Evolutionary conservation across 35 echinoderm and acorn worm genomes (phyloP), one percentile per base, ranked within the genome.

Genomic region (Chiridota heheva): DNA sequence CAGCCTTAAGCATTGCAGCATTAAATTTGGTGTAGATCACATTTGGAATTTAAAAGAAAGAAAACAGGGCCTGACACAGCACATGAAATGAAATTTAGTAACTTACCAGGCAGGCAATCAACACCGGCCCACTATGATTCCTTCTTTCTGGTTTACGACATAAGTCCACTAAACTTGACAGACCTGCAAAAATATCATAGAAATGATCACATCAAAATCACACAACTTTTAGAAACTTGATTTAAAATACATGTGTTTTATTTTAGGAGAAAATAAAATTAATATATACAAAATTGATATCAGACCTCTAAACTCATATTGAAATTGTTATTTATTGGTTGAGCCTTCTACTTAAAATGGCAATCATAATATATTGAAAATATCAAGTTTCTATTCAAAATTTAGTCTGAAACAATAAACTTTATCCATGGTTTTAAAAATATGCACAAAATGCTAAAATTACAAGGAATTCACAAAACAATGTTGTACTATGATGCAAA

Each of bases 81-180:
- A 55, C 15, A 55, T 17, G 24, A 25, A 15, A 17, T 15, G 24
- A 15, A 55, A 15, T 51, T 24, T 18, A 28, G 6, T 4, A 44
- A 74, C 70, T 74, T 47, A 74, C 70, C 70, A 74, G 56, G 8
- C 70, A 74, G 0, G 70, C 70, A 51, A 74, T 74, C 20, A 74
- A 47, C 36, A 74, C 70, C 35, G 70, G 70, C 12, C 47, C 70
- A 51, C 70, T 74, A 51, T 74, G 47, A 74, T 74, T 74, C 36
- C 70, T 41, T 26, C 56, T 51, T 15, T 42, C 47, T 15, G 70
- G 56, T 1, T 42, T 74, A 34, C 30, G 47, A 32, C 70, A 74
- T 51, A 74, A 31, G 16, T 34, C 56, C 31, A 47, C 24, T 18
- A 74, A 47, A 27, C 47, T 24, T 30, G 70, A 27, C 36, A 74